Percentiles rank a stretch among this genome's conserved stretches.
Conservation (phyloP, 92 coral and sea anemone species). For the Parazoanthus atlanticus region DNA sequence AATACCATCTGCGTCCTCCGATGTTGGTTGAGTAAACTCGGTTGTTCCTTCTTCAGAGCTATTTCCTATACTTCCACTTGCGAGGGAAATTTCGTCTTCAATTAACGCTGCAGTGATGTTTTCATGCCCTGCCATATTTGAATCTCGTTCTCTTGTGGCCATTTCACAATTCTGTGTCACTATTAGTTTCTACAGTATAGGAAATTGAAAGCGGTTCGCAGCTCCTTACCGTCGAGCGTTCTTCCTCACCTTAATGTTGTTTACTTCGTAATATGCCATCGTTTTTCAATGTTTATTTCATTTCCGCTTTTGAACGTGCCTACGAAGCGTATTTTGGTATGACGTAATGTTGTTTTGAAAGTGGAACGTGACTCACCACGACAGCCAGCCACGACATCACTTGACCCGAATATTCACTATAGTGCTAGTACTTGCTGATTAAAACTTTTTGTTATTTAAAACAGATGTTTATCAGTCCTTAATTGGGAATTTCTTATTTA, state of each 20-base stretch:
- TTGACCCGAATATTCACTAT: neutral
- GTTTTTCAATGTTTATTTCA: neutral
- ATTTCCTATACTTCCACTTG: neutral
- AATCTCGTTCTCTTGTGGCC: neutral
- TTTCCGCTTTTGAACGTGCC: neutral
- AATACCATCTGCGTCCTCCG: neutral
- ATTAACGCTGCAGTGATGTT: neutral
- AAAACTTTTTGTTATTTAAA: too few relatives aligned
- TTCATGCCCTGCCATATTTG: neutral
- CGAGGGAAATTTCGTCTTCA: neutral
- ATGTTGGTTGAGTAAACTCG: neutral
- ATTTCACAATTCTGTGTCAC: neutral
- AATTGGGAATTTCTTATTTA: too few relatives aligned
- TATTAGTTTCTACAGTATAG: neutral
- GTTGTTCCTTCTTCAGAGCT: neutral
- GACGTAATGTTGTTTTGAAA: constrained; percentile 16
- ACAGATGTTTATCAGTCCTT: too few relatives aligned
- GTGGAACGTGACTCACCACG: constrained; percentile 1
- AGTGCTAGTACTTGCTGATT: neutral
- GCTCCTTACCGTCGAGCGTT: neutral
- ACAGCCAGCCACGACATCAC: neutral
- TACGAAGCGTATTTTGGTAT: neutral
- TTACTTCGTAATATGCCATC: neutral
- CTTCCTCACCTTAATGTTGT: neutral
- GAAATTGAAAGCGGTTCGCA: neutral